Conservation (phyloP, 2,888 invertebrate genomes). For the Andricus quercusramuli region DNA sequence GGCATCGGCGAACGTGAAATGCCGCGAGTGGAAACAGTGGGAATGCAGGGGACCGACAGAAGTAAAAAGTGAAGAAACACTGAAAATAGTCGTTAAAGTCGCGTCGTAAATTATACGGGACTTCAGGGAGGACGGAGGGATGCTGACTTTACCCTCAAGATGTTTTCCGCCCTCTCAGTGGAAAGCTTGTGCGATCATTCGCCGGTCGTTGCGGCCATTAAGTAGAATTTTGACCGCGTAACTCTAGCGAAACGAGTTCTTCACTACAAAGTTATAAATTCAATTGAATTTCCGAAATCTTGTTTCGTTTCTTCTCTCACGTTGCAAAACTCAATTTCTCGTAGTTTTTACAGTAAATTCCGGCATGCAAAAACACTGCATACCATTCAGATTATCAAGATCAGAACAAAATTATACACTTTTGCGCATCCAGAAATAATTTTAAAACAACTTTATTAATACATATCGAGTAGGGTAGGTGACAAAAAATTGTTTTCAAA, state of each 20-base stretch:
- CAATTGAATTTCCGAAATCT: conserved; percentile 17
- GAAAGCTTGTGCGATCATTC: conserved; percentile 41
- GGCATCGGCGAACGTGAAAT: conserved; percentile 34
- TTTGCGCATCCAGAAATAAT: too few relatives aligned
- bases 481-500: too few relatives aligned
- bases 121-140: conserved; percentile 37
- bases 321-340: neutral
- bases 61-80: conserved; percentile 60
- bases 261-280: conserved; percentile 34
- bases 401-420: too few relatives aligned
- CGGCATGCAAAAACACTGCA: too few relatives aligned
- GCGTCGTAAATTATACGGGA: conserved; percentile 69
- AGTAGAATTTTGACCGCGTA: conserved; percentile 38
- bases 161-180: conserved; percentile 35
- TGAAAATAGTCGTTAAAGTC: conserved; percentile 71
- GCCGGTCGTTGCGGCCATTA: conserved; percentile 40
- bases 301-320: neutral
- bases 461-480: too few relatives aligned
- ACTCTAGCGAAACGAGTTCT: conserved; percentile 35
- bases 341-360: too few relatives aligned
- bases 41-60: conserved; percentile 38
- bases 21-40: conserved; percentile 46
- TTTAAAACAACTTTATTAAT: too few relatives aligned
- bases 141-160: conserved; percentile 41
- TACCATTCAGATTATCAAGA: too few relatives aligned